phyloP scores from a whole-genome alignment of 2,113 vertebrate species.

The Quiscalus mexicanus region DNA sequence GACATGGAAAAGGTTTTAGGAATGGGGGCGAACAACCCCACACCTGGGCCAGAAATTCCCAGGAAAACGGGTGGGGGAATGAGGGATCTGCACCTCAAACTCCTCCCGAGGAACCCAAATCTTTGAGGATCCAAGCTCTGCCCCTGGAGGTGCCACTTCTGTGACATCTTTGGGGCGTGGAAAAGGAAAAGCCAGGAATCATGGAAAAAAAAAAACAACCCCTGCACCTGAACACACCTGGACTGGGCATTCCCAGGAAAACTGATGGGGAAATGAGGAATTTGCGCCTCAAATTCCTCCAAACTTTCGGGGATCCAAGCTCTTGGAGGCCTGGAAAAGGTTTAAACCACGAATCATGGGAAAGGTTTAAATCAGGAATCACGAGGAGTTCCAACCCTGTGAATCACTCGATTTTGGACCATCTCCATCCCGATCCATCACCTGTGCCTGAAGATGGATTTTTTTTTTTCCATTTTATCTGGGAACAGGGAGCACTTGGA shows the following conservation, averaged over 20 bases:
- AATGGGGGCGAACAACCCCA: rapidly evolving
- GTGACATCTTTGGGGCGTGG: neutral
- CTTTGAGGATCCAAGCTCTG: neutral
- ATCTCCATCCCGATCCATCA: neutral
- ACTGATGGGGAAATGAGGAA: neutral
- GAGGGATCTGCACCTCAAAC: neutral
- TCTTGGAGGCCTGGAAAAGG: neutral
- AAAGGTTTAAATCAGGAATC: neutral
- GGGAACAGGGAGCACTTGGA: neutral
- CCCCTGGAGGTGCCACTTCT: neutral
- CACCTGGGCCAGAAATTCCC: neutral
- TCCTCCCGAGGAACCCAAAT: neutral
- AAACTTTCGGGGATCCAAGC: neutral
- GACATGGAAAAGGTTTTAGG: neutral
- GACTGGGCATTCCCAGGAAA: neutral
- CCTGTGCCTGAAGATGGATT: too few relatives aligned
- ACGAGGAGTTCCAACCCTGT: neutral
- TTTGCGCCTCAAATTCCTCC: neutral
- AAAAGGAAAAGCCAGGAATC: neutral
- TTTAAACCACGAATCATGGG: neutral
- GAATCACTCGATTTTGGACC: neutral
- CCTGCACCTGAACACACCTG: neutral
- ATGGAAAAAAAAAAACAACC: neutral
- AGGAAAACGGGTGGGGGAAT: neutral
- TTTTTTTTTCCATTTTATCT: neutral